A percentile compares a stretch with the other conserved stretches of the same genome.
Evolutionary conservation across 2,888 invertebrate genomes (phyloP).

Genomic region (Spodoptera littoralis): DNA sequence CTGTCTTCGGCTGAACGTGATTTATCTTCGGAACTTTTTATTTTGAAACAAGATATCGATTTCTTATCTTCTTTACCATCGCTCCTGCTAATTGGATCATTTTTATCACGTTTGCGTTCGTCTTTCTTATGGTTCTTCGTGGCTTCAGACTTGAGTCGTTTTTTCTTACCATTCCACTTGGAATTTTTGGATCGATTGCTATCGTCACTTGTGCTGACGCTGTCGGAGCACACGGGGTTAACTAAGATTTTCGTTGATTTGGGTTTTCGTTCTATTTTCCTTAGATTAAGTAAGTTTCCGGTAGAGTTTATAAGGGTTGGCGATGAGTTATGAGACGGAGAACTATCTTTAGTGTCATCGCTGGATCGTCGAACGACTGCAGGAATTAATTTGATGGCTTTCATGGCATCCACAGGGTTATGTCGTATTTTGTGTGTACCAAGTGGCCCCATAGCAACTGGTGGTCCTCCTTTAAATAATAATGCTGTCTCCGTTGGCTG

Average conservation of each 20-base stretch:
- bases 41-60: constrained; percentile 86
- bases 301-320: constrained; percentile 75
- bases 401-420: constrained; percentile 73
- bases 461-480: constrained; percentile 86
- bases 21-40: constrained; percentile 82
- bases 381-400: constrained; percentile 75
- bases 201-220: constrained; percentile 80
- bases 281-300: constrained; percentile 79
- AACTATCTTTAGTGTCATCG: constrained; percentile 74
- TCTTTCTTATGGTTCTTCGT: constrained; percentile 66
- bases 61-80: constrained; percentile 81
- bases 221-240: constrained; percentile 84
- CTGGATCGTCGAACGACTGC: constrained; percentile 71
- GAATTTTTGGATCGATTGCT: constrained; percentile 78
- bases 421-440: constrained; percentile 82
- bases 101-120: constrained; percentile 72
- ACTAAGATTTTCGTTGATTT: constrained; percentile 86
- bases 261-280: constrained; percentile 83
- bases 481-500: constrained; percentile 90
- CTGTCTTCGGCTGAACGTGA: constrained; percentile 78
- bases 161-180: constrained; percentile 86
- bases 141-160: constrained; percentile 77
- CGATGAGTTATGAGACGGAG: constrained; percentile 74
- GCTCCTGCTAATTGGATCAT: constrained; percentile 76
- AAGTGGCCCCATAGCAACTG: constrained; percentile 88